Evolutionary conservation across 2,888 invertebrate species (phyloP), one percentile per base, ranked within the genome.

Genomic region (Macaria notata): DNA sequence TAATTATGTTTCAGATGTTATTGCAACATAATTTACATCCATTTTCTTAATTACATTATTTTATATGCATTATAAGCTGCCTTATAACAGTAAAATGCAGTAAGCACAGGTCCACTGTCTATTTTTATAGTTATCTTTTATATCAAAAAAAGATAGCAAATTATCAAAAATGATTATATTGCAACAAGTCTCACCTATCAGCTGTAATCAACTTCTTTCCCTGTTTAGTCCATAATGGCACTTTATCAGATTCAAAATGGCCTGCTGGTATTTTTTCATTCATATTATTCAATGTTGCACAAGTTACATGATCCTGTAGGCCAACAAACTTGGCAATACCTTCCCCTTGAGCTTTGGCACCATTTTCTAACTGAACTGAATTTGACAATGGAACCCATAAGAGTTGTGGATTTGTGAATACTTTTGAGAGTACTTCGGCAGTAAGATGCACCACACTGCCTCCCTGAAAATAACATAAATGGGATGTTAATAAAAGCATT

Each of bases 391-490:
- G 95, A 59, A 97, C 92, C 79, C 96, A 95, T 29, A 97, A 80
- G 0, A 96, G 81, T 59, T 94, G 93, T 1, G 93, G 92, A 6
- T 92, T 92, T 29, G 84, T 72, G 46, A 93, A 94, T 4, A 96
- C 87, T 79, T 93, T 92, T 65, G 94, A 88, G 51, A 96, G 92
- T 0, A 96, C 95, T 84, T 96, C 97, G 63, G 94, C 93, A 0
- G 95, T 96, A 30, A 98, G 83, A 82, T 97, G 95, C 0, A 97
- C 96, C 48, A 97, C 93, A 81, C 95, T 95, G 46, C 97, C 98
- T 68, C 95, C 94, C 95, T 96, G 81, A 54, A 92, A 81, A 72
- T 9, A 7, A 43, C 29, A 3, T 19, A 8, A 5, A 47, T 29
- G 19, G 19, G 19, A 19, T 19, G 19, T 19, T 19, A 19, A 19